Evolutionary conservation across 2,113 vertebrate genomes (phyloP).

Genomic region (Platichthys stellatus): DNA sequence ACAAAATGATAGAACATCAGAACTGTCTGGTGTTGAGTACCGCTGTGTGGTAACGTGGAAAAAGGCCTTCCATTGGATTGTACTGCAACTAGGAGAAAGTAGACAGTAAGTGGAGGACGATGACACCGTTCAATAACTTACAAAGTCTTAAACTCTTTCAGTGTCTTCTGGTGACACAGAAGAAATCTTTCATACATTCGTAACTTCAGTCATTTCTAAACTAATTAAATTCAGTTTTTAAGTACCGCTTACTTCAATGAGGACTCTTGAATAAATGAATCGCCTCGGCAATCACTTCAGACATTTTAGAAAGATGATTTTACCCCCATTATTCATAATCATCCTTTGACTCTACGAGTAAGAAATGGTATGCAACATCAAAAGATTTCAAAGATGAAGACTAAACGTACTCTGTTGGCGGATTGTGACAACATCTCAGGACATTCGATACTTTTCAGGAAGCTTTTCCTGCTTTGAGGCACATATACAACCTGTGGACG

Average conservation of each 20-base stretch:
- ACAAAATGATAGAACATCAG: slow-evolving; percentile 57
- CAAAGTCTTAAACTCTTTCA: slow-evolving; percentile 11
- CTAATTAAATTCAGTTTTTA: slow-evolving; percentile 22
- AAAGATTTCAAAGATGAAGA: slow-evolving; percentile 18
- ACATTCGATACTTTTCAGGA: slow-evolving; percentile 1
- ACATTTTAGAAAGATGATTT: slow-evolving; percentile 9
- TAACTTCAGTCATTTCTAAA: slow-evolving; percentile 38
- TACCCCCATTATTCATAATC: slow-evolving; percentile 7
- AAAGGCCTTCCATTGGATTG: slow-evolving; percentile 48
- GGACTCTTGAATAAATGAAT: slow-evolving; percentile 8
- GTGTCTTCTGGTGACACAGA: slow-evolving; percentile 1
- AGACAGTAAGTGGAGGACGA: slow-evolving; percentile 21
- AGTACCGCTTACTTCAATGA: slow-evolving; percentile 38
- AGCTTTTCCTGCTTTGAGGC: slow-evolving; percentile 43
- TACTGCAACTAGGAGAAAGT: slow-evolving; percentile 30
- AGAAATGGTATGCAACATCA: neutral
- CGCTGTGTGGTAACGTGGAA: slow-evolving; percentile 18
- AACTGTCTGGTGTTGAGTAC: slow-evolving; percentile 43
- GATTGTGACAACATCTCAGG: slow-evolving; percentile 24
- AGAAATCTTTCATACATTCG: slow-evolving; percentile 43
- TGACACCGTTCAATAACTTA: slow-evolving; percentile 34
- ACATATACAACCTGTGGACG: slow-evolving; percentile 41
- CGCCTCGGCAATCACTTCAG: slow-evolving; percentile 17
- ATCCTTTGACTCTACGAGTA: slow-evolving; percentile 20
- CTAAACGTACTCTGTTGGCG: neutral